Conservation (phyloP, 2,113 vertebrate species). For the Greenwoodochromis staneri region DNA sequence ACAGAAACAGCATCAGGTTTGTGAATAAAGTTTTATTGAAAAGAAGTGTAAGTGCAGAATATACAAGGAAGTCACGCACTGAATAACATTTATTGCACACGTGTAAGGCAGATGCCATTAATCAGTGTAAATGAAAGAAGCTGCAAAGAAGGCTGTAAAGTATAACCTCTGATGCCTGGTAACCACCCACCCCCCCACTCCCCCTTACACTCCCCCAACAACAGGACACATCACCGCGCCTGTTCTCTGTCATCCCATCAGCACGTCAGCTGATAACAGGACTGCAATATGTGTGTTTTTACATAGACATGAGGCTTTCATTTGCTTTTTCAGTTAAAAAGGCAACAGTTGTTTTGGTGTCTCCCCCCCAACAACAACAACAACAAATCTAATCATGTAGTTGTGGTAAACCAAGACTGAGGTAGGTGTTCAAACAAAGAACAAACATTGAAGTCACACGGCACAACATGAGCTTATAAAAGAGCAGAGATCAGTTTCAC, state of each 20-base stretch:
- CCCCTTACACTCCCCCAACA: background rate
- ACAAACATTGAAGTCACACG: slow-evolving; percentile 14
- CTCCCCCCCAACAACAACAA: background rate
- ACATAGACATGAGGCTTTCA: background rate
- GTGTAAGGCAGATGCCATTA: slow-evolving; percentile 47
- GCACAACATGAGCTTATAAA: background rate
- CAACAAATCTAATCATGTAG: slow-evolving; percentile 11
- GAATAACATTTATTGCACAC: slow-evolving; percentile 59
- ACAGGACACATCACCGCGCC: background rate
- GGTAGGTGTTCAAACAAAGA: slow-evolving; percentile 55
- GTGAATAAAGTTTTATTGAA: background rate
- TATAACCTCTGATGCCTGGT: slow-evolving; percentile 31
- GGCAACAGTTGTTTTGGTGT: slow-evolving; percentile 22
- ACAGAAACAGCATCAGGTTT: background rate
- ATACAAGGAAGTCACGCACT: slow-evolving; percentile 17
- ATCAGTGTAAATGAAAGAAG: slow-evolving; percentile 33
- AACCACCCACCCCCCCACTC: background rate
- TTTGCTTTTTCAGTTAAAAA: slow-evolving; percentile 9
- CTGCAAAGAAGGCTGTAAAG: background rate
- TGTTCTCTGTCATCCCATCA: background rate
- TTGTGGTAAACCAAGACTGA: slow-evolving; percentile 58
- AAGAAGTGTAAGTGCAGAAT: background rate
- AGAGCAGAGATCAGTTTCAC: background rate
- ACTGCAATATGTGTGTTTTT: background rate
- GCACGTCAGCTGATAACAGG: background rate